Conservation (phyloP, 2,113 vertebrate species). For the Corapipo altera region DNA sequence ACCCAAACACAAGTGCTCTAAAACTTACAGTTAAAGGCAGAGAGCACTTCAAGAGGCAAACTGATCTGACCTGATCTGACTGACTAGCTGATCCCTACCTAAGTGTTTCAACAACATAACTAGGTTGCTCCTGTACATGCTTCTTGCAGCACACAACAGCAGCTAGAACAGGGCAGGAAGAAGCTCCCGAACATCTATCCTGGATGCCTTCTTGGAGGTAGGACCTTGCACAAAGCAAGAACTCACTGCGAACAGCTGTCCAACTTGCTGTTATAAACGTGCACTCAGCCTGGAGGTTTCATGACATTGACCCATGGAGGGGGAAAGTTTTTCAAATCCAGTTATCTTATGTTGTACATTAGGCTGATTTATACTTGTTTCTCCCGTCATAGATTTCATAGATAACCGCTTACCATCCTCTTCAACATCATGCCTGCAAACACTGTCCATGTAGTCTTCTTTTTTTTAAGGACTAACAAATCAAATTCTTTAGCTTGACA, state of each 20-base stretch:
- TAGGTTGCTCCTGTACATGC: neutral
- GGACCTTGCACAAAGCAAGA: neutral
- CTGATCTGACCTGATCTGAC: neutral
- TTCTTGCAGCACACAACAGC: neutral
- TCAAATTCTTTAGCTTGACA: neutral
- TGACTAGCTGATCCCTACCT: neutral
- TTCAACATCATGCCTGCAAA: neutral
- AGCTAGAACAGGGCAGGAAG: neutral
- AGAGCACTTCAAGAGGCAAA: neutral
- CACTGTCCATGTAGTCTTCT: neutral
- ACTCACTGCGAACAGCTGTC: rapidly evolving
- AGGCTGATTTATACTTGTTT: neutral
- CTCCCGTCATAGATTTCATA: neutral
- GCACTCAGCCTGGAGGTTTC: neutral
- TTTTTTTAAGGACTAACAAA: neutral
- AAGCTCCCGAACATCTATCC: neutral
- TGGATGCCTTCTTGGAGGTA: neutral
- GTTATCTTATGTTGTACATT: neutral
- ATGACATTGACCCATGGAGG: neutral
- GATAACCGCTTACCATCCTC: neutral
- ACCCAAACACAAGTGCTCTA: neutral
- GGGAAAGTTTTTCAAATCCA: neutral
- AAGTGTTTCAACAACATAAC: neutral
- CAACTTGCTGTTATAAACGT: neutral
- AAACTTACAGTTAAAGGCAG: neutral